These are phyloP conservation scores for Palythoa grandiflora DNA, from an alignment of 92 coral and sea anemone genomes.

Conservation along the genomic window DNA sequence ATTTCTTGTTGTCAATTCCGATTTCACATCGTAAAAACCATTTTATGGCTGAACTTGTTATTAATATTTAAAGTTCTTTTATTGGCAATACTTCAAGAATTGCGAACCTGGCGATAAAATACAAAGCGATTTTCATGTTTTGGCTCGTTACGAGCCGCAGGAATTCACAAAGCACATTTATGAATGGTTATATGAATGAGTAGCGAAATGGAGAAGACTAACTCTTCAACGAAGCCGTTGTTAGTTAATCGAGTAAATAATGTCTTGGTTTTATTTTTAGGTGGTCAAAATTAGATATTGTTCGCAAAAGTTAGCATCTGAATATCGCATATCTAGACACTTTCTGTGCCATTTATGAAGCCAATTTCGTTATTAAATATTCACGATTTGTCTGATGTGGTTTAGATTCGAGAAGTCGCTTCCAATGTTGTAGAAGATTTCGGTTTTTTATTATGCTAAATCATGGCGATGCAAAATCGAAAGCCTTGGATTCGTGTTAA, in stretches of 20 bases:
- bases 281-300: constrained; percentile 13
- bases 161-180: constrained; percentile 49
- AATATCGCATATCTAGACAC: not conserved
- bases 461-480: not conserved
- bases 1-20: not conserved
- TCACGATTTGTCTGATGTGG: constrained; percentile 38
- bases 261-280: not conserved
- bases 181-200: not conserved
- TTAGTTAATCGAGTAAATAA: constrained; percentile 29
- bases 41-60: constrained; percentile 30
- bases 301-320: not conserved
- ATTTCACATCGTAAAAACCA: not conserved
- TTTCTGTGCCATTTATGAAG: not conserved
- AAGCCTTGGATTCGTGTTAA: not conserved
- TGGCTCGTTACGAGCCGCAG: constrained; percentile 43
- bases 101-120: not conserved
- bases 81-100: constrained; percentile 45
- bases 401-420: constrained; percentile 32
- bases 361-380: constrained; percentile 32
- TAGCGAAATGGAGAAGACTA: not conserved
- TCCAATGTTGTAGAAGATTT: not conserved
- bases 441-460: not conserved
- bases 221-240: not conserved
- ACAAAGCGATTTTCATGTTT: constrained; percentile 27
- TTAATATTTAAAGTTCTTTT: constrained; percentile 40